Conservation (phyloP, 2,888 invertebrate genomes). For the Epirrita christyi region DNA sequence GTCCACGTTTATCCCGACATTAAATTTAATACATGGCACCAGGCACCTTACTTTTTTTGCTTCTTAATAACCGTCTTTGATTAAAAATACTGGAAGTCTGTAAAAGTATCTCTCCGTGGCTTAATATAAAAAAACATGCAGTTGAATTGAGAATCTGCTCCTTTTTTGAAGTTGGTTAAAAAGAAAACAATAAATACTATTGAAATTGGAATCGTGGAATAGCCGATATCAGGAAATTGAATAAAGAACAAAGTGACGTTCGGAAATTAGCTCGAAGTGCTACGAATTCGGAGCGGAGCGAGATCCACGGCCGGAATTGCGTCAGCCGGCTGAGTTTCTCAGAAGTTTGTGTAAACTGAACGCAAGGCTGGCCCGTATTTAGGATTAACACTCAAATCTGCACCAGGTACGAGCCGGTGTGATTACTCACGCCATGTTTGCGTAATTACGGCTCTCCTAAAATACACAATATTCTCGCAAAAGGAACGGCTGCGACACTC, state of each 20-base stretch:
- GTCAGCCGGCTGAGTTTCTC: conserved; percentile 74
- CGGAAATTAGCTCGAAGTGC: conserved; percentile 82
- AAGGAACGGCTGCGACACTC: neutral
- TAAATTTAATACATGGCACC: conserved; percentile 61
- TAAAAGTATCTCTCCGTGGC: conserved; percentile 40
- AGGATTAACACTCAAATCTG: conserved; percentile 52
- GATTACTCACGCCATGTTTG: conserved; percentile 41
- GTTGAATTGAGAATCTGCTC: too few relatives aligned
- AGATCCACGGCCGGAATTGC: conserved; percentile 81
- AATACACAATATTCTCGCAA: conserved; percentile 34
- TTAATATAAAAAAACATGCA: conserved; percentile 55
- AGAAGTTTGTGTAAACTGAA: conserved; percentile 74
- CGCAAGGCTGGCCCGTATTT: conserved; percentile 66
- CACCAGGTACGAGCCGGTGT: conserved; percentile 45
- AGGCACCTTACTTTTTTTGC: conserved; percentile 47
- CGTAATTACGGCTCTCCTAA: conserved; percentile 46
- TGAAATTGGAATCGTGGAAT: conserved; percentile 61
- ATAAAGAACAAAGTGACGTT: conserved; percentile 83
- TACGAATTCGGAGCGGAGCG: conserved; percentile 70
- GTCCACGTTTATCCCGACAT: conserved; percentile 65
- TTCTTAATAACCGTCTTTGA: conserved; percentile 50
- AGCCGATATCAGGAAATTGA: conserved; percentile 80
- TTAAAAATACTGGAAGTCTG: conserved; percentile 49
- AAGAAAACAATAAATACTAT: conserved; percentile 53
- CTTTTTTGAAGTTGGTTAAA: too few relatives aligned